Percentiles rank a stretch among this genome's conserved stretches.
These are phyloP conservation scores for Telmatochromis sp. DNA, from an alignment of 2,113 vertebrate genomes.

Conservation along the genomic window DNA sequence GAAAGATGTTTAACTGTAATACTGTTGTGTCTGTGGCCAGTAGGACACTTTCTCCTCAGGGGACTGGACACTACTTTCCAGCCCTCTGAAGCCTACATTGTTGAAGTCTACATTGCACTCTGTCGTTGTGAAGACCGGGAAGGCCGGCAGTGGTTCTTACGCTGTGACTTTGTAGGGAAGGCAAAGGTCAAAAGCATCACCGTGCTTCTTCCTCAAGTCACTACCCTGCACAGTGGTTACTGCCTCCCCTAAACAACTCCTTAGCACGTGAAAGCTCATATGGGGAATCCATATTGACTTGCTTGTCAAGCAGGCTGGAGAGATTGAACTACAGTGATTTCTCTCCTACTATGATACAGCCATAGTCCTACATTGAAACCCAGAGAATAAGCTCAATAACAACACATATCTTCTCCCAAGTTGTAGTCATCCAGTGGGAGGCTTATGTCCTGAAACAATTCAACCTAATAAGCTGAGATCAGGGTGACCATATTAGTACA, in stretches of 20 bases:
- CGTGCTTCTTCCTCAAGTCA: background rate
- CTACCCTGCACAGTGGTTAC: background rate
- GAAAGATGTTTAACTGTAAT: background rate
- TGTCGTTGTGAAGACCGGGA: background rate
- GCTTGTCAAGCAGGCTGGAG: background rate
- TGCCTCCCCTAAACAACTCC: background rate
- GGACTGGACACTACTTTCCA: background rate
- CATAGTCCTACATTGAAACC: background rate
- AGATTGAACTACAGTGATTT: background rate
- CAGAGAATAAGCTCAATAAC: background rate
- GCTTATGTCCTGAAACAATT: background rate
- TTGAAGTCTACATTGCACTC: background rate
- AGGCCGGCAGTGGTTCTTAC: background rate
- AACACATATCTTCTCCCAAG: background rate
- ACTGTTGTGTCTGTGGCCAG: background rate
- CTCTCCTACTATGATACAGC: background rate
- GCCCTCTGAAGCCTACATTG: background rate
- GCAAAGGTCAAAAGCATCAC: background rate
- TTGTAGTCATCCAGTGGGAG: background rate
- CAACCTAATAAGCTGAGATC: background rate
- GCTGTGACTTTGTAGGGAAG: accelerated
- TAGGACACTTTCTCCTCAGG: background rate
- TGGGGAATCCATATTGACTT: background rate
- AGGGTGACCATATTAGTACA: background rate
- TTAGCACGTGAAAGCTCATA: background rate